Evolutionary conservation across 2,113 vertebrate species (phyloP).

Genomic region (Diadophis punctatus): DNA sequence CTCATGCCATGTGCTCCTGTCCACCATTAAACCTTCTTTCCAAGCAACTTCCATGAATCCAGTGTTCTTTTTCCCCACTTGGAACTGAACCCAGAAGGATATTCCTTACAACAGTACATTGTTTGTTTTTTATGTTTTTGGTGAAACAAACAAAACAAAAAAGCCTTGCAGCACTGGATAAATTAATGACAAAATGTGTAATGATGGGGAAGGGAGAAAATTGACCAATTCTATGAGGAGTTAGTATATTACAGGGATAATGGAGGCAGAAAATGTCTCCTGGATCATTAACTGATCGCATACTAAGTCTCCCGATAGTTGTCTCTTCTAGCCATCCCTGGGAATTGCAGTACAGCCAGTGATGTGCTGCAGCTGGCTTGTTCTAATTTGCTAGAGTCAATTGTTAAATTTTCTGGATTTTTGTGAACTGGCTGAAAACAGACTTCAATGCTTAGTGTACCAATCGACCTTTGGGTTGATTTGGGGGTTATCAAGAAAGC

Average conservation of each 20-base stretch:
- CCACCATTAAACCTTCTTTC: too few relatives aligned
- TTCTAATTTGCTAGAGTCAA: not conserved
- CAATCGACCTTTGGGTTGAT: not conserved
- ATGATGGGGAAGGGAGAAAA: not conserved
- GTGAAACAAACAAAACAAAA: not conserved
- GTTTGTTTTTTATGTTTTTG: not conserved
- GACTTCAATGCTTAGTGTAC: not conserved
- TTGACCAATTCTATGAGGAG: conserved; percentile 27
- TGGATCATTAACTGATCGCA: conserved; percentile 49
- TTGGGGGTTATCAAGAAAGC: not conserved
- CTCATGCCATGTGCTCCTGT: too few relatives aligned
- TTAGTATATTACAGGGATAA: conserved; percentile 43
- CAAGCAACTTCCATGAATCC: too few relatives aligned
- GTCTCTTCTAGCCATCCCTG: not conserved
- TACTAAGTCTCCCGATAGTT: conserved; percentile 54
- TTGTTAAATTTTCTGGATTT: not conserved
- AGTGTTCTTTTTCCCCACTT: too few relatives aligned
- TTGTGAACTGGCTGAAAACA: not conserved
- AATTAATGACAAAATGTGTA: not conserved
- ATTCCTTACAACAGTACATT: too few relatives aligned
- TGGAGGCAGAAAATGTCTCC: conserved; percentile 52
- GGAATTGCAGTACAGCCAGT: not conserved
- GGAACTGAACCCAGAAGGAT: too few relatives aligned
- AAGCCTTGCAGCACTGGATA: not conserved
- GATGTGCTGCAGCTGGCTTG: not conserved